Evolutionary conservation across 2,113 vertebrate species (phyloP).

Genomic region (Brachypteracias leptosomus): DNA sequence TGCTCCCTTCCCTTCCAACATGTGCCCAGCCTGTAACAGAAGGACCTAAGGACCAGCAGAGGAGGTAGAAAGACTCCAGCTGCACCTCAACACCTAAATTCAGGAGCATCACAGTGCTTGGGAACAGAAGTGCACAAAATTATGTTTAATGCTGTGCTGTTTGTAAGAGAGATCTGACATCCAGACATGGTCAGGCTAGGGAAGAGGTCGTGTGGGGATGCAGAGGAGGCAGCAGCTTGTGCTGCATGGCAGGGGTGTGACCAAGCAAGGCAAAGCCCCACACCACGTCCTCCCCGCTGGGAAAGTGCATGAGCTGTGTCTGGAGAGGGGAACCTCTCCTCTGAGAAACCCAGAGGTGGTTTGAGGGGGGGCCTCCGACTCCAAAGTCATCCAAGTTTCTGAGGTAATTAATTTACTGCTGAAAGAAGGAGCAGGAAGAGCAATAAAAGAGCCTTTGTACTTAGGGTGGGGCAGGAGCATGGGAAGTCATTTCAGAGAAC

Average conservation of each 20-base stretch:
- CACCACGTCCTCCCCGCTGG: not conserved
- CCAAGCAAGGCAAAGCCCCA: not conserved
- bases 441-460: constrained; percentile 55
- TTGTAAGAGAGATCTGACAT: not conserved
- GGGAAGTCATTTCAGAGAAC: not conserved
- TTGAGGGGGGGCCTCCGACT: not conserved
- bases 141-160: not conserved
- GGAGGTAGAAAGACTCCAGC: not conserved
- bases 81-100: not conserved
- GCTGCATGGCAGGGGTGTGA: not conserved
- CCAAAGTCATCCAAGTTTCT: constrained; percentile 42
- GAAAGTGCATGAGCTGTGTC: not conserved
- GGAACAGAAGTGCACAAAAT: not conserved
- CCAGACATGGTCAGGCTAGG: not conserved
- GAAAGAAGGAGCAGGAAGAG: constrained; percentile 48
- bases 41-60: not conserved
- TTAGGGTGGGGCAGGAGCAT: constrained; percentile 24
- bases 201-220: not conserved
- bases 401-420: constrained; percentile 43
- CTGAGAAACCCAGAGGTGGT: not conserved
- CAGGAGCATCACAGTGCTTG: not conserved
- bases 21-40: not conserved
- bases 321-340: not conserved
- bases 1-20: not conserved
- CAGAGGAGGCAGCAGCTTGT: not conserved